These are phyloP conservation scores for Monochamus alternatus DNA, from an alignment of 2,888 invertebrate species.

Conservation along the genomic window DNA sequence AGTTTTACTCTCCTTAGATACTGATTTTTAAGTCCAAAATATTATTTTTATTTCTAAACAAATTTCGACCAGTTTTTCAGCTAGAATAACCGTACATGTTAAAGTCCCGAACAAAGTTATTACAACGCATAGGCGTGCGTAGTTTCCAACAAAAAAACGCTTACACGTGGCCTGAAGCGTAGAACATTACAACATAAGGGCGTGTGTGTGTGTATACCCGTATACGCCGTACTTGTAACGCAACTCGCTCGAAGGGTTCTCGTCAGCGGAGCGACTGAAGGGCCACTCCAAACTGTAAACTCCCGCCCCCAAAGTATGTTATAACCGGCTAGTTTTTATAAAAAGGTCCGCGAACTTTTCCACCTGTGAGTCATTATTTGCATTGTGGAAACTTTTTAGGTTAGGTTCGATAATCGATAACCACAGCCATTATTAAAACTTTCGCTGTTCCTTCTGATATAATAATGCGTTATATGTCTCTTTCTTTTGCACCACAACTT, in stretches of 20 bases:
- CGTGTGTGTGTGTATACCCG: constrained; percentile 25
- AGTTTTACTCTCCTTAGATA: too few relatives aligned
- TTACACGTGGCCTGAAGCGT: background rate
- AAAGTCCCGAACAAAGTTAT: background rate
- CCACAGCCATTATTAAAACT: background rate
- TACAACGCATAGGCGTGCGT: background rate
- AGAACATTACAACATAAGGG: background rate
- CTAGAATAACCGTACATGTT: too few relatives aligned
- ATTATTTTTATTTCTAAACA: too few relatives aligned
- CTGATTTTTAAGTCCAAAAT: too few relatives aligned
- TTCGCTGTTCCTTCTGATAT: background rate
- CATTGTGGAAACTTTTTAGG: constrained; percentile 20
- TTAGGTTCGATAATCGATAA: background rate
- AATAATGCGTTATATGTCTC: background rate
- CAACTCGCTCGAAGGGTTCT: constrained; percentile 54
- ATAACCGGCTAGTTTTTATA: constrained; percentile 29
- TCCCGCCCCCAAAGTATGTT: constrained; percentile 37
- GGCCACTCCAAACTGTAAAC: constrained; percentile 51
- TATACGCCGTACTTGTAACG: constrained; percentile 53
- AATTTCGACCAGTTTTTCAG: too few relatives aligned
- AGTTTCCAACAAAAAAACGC: background rate
- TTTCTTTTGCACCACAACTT: too few relatives aligned
- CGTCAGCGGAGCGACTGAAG: constrained; percentile 54
- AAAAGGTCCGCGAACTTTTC: constrained; percentile 19
- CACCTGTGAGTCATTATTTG: constrained; percentile 1